Evolutionary conservation across 2,797 vertebrate genomes (phyloP).

Genomic region (Heterohyrax brucei): DNA sequence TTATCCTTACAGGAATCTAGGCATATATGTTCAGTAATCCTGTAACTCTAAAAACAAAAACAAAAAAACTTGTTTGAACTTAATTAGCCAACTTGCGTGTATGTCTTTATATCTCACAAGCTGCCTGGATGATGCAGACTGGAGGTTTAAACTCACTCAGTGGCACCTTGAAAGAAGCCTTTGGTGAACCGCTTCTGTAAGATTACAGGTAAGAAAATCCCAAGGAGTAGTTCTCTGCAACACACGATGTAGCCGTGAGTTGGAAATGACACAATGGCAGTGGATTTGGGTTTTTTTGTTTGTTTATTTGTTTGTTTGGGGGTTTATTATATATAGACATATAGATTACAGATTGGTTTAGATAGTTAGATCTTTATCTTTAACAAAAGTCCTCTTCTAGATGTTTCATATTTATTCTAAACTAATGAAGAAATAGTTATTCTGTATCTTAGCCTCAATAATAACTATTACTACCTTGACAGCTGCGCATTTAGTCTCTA

Average conservation of each 20-base stretch:
- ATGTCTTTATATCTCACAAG: neutral
- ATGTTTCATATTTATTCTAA: neutral
- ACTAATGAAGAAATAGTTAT: neutral
- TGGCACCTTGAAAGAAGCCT: neutral
- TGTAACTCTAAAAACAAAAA: neutral
- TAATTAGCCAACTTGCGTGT: neutral
- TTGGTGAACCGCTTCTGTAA: neutral
- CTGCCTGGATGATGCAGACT: neutral
- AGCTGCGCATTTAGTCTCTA: neutral
- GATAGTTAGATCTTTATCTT: neutral
- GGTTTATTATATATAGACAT: neutral
- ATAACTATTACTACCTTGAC: neutral
- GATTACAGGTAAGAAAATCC: neutral
- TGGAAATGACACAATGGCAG: neutral
- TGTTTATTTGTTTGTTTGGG: neutral
- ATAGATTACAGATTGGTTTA: neutral
- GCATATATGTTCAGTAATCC: neutral
- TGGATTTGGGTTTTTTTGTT: neutral
- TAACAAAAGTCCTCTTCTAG: neutral
- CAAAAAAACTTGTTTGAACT: neutral
- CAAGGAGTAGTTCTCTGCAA: neutral
- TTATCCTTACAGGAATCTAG: neutral
- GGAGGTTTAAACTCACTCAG: neutral
- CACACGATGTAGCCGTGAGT: neutral
- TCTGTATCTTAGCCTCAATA: neutral